Conservation (phyloP, 2,113 vertebrate genomes). For the Pitta sordida region DNA sequence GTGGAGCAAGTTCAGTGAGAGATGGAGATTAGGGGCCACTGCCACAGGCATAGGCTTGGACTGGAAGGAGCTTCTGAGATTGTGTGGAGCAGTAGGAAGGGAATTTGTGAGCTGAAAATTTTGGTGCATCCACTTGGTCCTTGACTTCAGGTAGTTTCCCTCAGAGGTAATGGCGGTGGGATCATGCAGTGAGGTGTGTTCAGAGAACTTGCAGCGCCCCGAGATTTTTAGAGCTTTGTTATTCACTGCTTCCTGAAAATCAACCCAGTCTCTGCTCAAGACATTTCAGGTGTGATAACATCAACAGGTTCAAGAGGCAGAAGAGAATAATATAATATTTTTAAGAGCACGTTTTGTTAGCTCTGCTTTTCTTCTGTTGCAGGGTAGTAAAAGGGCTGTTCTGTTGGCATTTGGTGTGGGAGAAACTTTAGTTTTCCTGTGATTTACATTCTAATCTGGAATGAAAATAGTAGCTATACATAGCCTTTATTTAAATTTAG, state of each 20-base stretch:
- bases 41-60: not conserved
- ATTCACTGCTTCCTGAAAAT: not conserved
- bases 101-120: not conserved
- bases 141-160: not conserved
- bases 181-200: not conserved
- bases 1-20: not conserved
- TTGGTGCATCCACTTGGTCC: not conserved
- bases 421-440: not conserved
- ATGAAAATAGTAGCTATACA: not conserved
- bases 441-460: not conserved
- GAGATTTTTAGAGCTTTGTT: not conserved
- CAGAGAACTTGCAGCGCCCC: not conserved
- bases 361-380: not conserved
- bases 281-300: not conserved
- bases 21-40: not conserved
- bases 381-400: not conserved
- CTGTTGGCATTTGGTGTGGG: not conserved
- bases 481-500: not conserved
- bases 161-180: not conserved
- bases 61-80: not conserved
- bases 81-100: accelerated
- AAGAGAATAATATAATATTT: not conserved
- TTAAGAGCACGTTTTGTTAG: not conserved
- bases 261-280: not conserved
- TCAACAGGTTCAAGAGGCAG: not conserved